Evolutionary conservation across 2,888 invertebrate species (phyloP).

Genomic region (Conops quadrifasciatus): DNA sequence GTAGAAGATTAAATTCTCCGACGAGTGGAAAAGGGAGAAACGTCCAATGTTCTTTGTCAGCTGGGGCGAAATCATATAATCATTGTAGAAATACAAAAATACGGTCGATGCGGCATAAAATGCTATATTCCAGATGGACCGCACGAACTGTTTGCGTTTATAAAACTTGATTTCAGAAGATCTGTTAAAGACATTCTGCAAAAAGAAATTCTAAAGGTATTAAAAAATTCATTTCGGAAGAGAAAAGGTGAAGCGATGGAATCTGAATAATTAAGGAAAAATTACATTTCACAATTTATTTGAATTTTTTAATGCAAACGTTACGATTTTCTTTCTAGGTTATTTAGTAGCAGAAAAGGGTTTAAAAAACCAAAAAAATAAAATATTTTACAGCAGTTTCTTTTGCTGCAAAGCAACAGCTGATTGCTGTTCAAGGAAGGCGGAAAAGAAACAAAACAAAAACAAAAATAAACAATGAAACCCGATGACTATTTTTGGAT

Average conservation of each 20-base stretch:
- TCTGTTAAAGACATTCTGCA: conserved; percentile 59
- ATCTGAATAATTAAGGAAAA: not conserved
- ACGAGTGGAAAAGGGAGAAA: conserved; percentile 62
- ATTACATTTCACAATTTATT: not conserved
- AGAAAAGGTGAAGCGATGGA: not conserved
- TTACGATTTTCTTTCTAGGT: too few relatives aligned
- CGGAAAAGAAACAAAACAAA: not conserved
- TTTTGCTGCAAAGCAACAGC: too few relatives aligned
- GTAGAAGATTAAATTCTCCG: conserved; percentile 63
- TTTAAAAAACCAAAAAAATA: too few relatives aligned
- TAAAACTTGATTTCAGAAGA: conserved; percentile 61
- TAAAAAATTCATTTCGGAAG: not conserved
- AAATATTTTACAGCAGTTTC: too few relatives aligned
- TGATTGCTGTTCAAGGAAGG: too few relatives aligned
- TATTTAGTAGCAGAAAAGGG: too few relatives aligned
- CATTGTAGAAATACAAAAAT: conserved; percentile 63
- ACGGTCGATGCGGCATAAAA: conserved; percentile 61
- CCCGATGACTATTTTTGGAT: conserved; percentile 22
- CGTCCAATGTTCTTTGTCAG: conserved; percentile 61
- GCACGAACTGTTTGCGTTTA: conserved; percentile 61
- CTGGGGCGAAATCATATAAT: conserved; percentile 63
- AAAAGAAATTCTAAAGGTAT: not conserved
- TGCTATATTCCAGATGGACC: conserved; percentile 63
- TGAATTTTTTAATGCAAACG: too few relatives aligned
- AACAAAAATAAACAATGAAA: not conserved